Conservation (phyloP, 2,888 invertebrate genomes). For the Agrochola macilenta region DNA sequence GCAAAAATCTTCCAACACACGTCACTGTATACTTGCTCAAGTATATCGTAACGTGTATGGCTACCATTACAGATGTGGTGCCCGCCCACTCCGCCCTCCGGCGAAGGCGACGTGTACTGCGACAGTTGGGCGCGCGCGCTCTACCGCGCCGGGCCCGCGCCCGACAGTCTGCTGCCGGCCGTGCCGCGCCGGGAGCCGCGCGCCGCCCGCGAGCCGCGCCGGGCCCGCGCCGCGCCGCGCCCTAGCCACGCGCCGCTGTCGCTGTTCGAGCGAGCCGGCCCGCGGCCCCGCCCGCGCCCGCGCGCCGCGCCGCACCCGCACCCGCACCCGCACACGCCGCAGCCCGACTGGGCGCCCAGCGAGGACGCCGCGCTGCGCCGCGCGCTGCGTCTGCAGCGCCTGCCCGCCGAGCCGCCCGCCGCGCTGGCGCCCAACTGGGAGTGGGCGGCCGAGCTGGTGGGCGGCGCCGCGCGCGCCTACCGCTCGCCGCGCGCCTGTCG, state of each 20-base stretch:
- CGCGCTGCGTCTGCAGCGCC: constrained; percentile 93
- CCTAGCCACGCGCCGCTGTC: constrained; percentile 92
- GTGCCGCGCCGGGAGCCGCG: constrained; percentile 91
- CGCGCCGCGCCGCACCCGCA: constrained; percentile 85
- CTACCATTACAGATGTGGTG: constrained; percentile 95
- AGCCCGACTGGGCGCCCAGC: constrained; percentile 96
- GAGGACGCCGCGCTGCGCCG: constrained; percentile 97
- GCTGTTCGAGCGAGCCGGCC: constrained; percentile 92
- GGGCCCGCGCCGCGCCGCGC: constrained; percentile 93
- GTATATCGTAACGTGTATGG: background rate
- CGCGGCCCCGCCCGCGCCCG: constrained; percentile 89
- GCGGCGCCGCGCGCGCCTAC: constrained; percentile 95
- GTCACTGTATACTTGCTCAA: background rate
- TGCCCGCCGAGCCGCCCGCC: constrained; percentile 92
- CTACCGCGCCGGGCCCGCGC: constrained; percentile 94
- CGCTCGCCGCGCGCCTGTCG: constrained; percentile 98
- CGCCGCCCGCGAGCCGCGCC: constrained; percentile 91
- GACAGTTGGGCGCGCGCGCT: constrained; percentile 96
- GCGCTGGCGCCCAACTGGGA: constrained; percentile 99
- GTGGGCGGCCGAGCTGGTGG: constrained; percentile 97
- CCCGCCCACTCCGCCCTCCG: constrained; percentile 98
- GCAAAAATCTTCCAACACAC: no score
- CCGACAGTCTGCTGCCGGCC: constrained; percentile 94
- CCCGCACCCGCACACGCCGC: constrained; percentile 93
- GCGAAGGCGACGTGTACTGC: constrained; percentile 97